phyloP scores from a whole-genome alignment of 1,140 invertebrate genomes.

The Diorhabda sublineata region DNA sequence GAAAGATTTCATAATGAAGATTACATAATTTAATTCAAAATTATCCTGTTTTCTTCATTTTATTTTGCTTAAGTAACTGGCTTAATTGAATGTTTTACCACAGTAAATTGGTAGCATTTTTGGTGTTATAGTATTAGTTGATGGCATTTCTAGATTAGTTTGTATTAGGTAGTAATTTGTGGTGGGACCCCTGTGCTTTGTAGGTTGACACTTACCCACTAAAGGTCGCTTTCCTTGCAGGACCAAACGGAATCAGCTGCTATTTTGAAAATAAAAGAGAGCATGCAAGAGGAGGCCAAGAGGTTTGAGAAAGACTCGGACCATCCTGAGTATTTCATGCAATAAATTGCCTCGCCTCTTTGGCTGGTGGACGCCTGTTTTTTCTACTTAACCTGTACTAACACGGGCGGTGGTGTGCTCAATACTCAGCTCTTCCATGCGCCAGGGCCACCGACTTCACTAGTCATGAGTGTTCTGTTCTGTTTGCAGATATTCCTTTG shows the following conservation, averaged over 20 bases:
- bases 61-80: too few relatives aligned
- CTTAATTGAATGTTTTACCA: not conserved
- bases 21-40: too few relatives aligned
- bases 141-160: not conserved
- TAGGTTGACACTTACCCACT: slow-evolving; percentile 49
- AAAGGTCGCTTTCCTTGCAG: slow-evolving; percentile 67
- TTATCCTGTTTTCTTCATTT: too few relatives aligned
- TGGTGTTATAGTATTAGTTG: not conserved
- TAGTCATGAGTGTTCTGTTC: slow-evolving; percentile 47
- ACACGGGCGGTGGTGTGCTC: slow-evolving; percentile 47
- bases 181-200: slow-evolving; percentile 40
- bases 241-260: slow-evolving; percentile 97
- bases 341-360: slow-evolving; percentile 60
- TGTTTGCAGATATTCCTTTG: slow-evolving; percentile 49
- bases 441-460: slow-evolving; percentile 40
- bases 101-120: not conserved
- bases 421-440: slow-evolving; percentile 45
- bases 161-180: not conserved
- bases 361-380: slow-evolving; percentile 47
- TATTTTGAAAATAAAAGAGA: slow-evolving; percentile 99
- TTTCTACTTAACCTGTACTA: slow-evolving; percentile 47
- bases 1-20: too few relatives aligned
- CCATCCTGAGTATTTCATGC: slow-evolving; percentile 95
- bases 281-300: slow-evolving; percentile 99
- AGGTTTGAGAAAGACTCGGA: slow-evolving; percentile 98